Conservation (phyloP, 2,113 vertebrate species). For the Silurus asotus region DNA sequence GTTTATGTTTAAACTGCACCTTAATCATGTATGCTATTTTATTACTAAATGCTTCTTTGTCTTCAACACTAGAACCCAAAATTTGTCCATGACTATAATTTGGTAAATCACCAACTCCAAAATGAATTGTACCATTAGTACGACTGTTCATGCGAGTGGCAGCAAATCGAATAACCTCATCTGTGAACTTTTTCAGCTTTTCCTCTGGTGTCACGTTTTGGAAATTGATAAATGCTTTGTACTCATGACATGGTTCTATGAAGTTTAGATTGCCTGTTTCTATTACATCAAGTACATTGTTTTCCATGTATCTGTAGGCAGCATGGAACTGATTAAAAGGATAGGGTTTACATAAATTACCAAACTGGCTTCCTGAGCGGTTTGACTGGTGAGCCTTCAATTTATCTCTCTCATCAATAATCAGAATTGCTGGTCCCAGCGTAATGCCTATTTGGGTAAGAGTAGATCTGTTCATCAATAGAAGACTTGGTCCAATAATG, state of each 20-base stretch:
- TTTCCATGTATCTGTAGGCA: slow-evolving; percentile 58
- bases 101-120: slow-evolving; percentile 66
- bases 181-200: slow-evolving; percentile 61
- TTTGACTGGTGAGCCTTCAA: slow-evolving; percentile 44
- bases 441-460: slow-evolving; percentile 47
- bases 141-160: slow-evolving; percentile 71
- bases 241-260: slow-evolving; percentile 73
- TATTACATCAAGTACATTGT: slow-evolving; percentile 58
- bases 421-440: slow-evolving; percentile 59
- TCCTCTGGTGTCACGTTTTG: slow-evolving; percentile 25
- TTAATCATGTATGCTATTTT: slow-evolving; percentile 42
- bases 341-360: slow-evolving; percentile 60
- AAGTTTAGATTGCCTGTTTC: slow-evolving; percentile 64
- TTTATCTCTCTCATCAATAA: slow-evolving; percentile 61
- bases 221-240: slow-evolving; percentile 63
- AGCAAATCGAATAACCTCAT: slow-evolving; percentile 64
- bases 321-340: slow-evolving; percentile 64
- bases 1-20: slow-evolving; percentile 61
- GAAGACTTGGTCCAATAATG: slow-evolving; percentile 59
- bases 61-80: slow-evolving; percentile 67
- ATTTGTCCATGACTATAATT: slow-evolving; percentile 74
- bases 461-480: slow-evolving; percentile 52
- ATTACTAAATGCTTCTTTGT: slow-evolving; percentile 56
- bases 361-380: slow-evolving; percentile 10
- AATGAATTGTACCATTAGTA: slow-evolving; percentile 74